Evolutionary conservation across 1,140 invertebrate species (phyloP).

Genomic region (Camponotus vicinus): DNA sequence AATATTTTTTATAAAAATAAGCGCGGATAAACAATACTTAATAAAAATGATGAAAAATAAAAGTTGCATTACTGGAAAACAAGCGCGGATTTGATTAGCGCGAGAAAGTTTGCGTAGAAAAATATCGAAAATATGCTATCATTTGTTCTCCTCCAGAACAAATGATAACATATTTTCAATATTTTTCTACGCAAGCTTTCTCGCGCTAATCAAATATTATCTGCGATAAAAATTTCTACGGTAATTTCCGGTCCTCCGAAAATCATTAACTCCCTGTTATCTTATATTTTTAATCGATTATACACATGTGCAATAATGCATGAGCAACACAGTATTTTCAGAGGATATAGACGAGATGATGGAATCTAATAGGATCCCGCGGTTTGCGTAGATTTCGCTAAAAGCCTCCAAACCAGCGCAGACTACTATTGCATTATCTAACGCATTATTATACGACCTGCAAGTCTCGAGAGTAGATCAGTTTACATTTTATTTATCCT

Average conservation of each 20-base stretch:
- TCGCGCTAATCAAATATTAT: not conserved
- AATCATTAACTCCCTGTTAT: not conserved
- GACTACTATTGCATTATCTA: constrained; percentile 51
- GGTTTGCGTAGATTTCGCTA: constrained; percentile 55
- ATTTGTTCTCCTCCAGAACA: not conserved
- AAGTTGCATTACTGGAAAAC: not conserved
- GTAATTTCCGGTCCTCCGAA: not conserved
- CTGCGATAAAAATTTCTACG: not conserved
- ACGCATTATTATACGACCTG: constrained; percentile 49
- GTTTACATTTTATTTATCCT: constrained; percentile 38
- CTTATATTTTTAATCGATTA: constrained; percentile 47
- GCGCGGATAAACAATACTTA: no score
- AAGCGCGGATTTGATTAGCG: not conserved
- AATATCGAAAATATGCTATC: not conserved
- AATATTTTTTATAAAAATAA: not conserved
- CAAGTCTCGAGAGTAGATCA: not conserved
- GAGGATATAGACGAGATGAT: constrained; percentile 38
- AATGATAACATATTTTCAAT: not conserved
- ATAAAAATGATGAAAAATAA: not conserved
- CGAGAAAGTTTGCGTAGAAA: not conserved
- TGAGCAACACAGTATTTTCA: constrained; percentile 38
- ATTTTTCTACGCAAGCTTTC: not conserved
- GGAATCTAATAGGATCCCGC: constrained; percentile 54
- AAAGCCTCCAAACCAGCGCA: constrained; percentile 41
- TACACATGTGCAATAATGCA: constrained; percentile 16